Evolutionary conservation across 2,113 vertebrate genomes (phyloP), one percentile per base, ranked within the genome.

Genomic region (Vulpes vulpes): DNA sequence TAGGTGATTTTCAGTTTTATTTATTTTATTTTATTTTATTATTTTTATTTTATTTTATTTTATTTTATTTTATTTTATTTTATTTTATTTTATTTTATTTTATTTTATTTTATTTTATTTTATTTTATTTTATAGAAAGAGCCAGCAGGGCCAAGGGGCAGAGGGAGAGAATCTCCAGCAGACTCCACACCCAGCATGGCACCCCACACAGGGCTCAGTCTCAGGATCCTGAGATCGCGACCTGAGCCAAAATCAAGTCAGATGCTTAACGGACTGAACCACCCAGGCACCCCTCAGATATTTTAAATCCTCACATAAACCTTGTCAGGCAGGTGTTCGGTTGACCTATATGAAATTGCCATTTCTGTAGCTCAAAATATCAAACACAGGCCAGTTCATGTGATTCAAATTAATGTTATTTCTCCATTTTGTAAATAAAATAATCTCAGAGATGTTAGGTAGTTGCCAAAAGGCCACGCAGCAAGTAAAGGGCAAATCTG

Each of bases 231-330:
- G 8, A 69, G 32, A 35, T 19, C 67, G 35, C 8, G 17, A 69
- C 67, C 67, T 69, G 67, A 10, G 67, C 67, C 17, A 2, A 69
- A 69, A 69, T n/a, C 32, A 69, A 69, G 67, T 35, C 9, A 12
- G 32, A n/a, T 69, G 67, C 67, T 19, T 17, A 69, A 69, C 17
- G 1, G 0, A 69, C 16, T 19, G 32, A 69, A n/a, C 67, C 67
- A 69, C 32, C 67, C 67, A 35, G 67, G 67, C 8, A 1, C 8
- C 67, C 67, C 32, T 69, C 67, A 19, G 74, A 30, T 78, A 60
- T 86, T 96, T 86, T 89, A 78, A 97, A 91, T 86, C 73, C 2
- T 88, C 35, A 30, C 35, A 80, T 32, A 86, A 86, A 92, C 57
- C n/a, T 62, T 95, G n/a, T 55, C 60, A 81, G 53, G 11, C 55